Conservation (phyloP, 2,797 vertebrate species). For the Meda fulgida region DNA sequence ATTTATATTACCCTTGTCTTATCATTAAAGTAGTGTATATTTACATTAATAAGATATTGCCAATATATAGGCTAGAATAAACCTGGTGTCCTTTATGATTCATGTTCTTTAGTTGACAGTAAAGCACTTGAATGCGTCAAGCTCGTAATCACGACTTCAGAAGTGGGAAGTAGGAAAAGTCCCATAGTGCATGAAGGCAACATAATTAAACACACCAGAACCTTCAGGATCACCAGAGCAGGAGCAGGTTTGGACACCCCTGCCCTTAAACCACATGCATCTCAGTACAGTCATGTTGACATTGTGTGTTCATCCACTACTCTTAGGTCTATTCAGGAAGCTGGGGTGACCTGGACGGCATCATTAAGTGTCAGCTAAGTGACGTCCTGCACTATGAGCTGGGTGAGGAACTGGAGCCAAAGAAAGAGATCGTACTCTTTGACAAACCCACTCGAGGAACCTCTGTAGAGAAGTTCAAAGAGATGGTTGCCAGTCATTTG, state of each 20-base stretch:
- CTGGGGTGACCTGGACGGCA: conserved; percentile 92
- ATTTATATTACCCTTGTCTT: background rate
- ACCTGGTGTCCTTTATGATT: background rate
- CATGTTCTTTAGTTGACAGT: background rate
- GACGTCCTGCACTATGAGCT: conserved; percentile 85
- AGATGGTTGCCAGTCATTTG: conserved; percentile 93
- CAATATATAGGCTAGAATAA: background rate
- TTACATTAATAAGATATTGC: background rate
- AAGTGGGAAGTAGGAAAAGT: background rate
- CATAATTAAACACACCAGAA: background rate
- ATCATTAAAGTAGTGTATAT: background rate
- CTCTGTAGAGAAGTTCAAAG: conserved; percentile 96
- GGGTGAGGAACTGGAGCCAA: conserved; percentile 87
- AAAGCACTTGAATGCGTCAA: background rate
- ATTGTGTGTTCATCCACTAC: background rate
- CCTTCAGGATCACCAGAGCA: background rate
- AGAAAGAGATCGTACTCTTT: conserved; percentile 86
- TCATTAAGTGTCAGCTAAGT: conserved; percentile 95
- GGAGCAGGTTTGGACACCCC: background rate
- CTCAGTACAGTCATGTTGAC: background rate
- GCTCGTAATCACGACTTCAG: background rate
- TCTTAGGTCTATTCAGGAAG: conserved; percentile 90
- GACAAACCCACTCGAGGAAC: conserved; percentile 96
- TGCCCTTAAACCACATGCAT: background rate
- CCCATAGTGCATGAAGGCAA: background rate